Base-by-base conservation (phyloP, 2,888 invertebrate genomes). In the Torymus texanus region DNA sequence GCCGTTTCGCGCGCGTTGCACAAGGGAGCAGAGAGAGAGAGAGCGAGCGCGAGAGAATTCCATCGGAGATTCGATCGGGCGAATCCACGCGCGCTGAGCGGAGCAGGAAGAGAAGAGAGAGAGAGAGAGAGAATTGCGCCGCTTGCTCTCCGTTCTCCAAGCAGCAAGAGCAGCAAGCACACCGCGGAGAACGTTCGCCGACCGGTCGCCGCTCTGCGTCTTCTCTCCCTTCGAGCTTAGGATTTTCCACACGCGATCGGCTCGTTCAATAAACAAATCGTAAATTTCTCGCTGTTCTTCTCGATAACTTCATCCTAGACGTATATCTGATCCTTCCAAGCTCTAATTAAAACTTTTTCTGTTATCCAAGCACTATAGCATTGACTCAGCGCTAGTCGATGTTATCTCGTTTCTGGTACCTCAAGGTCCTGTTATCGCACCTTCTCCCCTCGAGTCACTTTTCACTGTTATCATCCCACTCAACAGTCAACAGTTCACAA, bases 31-130 rank as follows among this genome's bases (percentile, higher is more conserved):
- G 16, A 18, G 73, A 78, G 68, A 29, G 24, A 11, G 51, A 29
- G 58, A n/a, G 41, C 51, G 51, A 51, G 55, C 61, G 55, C 61
- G 18, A 67, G 73, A 58, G 59, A 79, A 75, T 79, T 79, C 75
- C 79, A 75, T 71, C 61, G 71, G 53, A 75, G 75, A 75, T 75
- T 71, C 75, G 75, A 79, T 79, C 75, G 79, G 74, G 65, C 79
- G 75, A 79, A 68, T 74, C 63, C 62, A 21, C 24, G n/a, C 11
- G 41, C 24, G n/a, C 11, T 58, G 24, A 56, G 56, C 62, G 63
- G 50, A 71, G 55, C 63, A 68, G 61, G 65, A 61, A 78, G 73
- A 65, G 56, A n/a, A 65, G 63, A 70, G 70, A 65, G 70, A 59
- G 41, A 62, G 21, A 65, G 63, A 70, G 70, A 65, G 70, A 59